These are phyloP conservation scores for Halocaridina rubra DNA, from an alignment of 2,888 invertebrate genomes.

Conservation along the genomic window DNA sequence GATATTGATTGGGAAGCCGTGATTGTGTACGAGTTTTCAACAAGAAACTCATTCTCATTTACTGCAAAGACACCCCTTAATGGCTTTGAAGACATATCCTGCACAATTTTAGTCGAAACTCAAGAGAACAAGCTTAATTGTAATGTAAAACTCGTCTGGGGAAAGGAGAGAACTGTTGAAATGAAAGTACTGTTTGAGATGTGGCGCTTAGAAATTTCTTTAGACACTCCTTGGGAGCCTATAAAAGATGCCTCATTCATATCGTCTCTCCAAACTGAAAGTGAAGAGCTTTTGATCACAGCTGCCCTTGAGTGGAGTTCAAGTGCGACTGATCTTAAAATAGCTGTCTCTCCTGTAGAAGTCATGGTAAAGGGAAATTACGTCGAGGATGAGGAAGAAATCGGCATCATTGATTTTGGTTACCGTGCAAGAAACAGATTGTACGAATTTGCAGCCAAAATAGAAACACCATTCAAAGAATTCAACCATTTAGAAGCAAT, in stretches of 20 bases:
- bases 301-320: background rate
- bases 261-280: slow-evolving; percentile 29
- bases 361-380: background rate
- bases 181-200: slow-evolving; percentile 5
- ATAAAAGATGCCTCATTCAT: background rate
- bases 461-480: slow-evolving; percentile 6
- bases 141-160: slow-evolving; percentile 20
- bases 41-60: background rate
- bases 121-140: background rate
- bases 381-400: background rate
- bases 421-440: background rate
- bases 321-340: background rate
- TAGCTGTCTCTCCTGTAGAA: slow-evolving; percentile 15
- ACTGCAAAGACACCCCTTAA: slow-evolving; percentile 23
- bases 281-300: slow-evolving; percentile 27
- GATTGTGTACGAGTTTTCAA: slow-evolving; percentile 5
- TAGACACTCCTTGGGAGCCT: slow-evolving; percentile 28
- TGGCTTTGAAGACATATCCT: background rate
- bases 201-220: slow-evolving; percentile 30
- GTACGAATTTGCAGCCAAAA: slow-evolving; percentile 1
- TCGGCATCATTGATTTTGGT: background rate
- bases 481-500: background rate
- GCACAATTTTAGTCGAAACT: background rate
- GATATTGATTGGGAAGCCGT: slow-evolving; percentile 21
- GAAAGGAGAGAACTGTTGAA: background rate